These are phyloP conservation scores for Drosophila mimetica DNA, from an alignment of 2,888 invertebrate genomes.

Conservation along the genomic window DNA sequence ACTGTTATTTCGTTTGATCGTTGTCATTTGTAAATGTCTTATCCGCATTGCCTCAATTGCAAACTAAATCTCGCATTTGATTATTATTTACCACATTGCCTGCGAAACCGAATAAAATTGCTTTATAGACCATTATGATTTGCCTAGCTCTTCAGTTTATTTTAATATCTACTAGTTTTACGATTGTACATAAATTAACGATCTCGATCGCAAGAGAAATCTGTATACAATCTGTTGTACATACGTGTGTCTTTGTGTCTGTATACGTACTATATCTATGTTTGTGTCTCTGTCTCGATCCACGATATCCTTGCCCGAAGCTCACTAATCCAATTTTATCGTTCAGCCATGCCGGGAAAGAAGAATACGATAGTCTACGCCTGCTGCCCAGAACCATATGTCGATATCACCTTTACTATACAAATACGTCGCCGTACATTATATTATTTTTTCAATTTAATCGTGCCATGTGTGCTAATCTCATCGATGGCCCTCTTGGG, in stretches of 20 bases:
- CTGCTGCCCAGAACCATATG: slow-evolving; percentile 97
- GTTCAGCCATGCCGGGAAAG: slow-evolving; percentile 94
- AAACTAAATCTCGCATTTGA: slow-evolving; percentile 1
- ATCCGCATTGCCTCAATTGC: slow-evolving; percentile 23
- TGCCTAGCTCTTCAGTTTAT: slow-evolving; percentile 42
- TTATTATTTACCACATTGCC: slow-evolving; percentile 36
- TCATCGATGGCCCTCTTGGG: slow-evolving; percentile 99
- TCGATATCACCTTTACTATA: slow-evolving; percentile 96
- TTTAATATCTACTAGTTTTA: slow-evolving; percentile 19
- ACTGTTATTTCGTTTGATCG: slow-evolving; percentile 57
- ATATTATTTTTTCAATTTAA: slow-evolving; percentile 99
- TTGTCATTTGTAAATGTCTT: slow-evolving; percentile 70
- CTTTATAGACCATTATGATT: slow-evolving; percentile 56
- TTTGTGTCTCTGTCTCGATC: slow-evolving; percentile 58
- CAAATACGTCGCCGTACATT: slow-evolving; percentile 97
- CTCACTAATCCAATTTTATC: slow-evolving; percentile 61
- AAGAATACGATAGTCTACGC: slow-evolving; percentile 95
- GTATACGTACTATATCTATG: slow-evolving; percentile 29
- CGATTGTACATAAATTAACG: slow-evolving; percentile 30
- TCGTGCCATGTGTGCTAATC: slow-evolving; percentile 99
- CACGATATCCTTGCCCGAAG: slow-evolving; percentile 33
- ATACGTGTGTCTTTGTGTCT: slow-evolving; percentile 50
- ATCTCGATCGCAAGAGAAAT: slow-evolving; percentile 12
- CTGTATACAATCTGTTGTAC: slow-evolving; percentile 44
- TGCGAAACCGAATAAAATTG: slow-evolving; percentile 45